These are phyloP conservation scores for Tribolium castaneum DNA, from an alignment of 1,140 invertebrate species.

Conservation along the genomic window DNA sequence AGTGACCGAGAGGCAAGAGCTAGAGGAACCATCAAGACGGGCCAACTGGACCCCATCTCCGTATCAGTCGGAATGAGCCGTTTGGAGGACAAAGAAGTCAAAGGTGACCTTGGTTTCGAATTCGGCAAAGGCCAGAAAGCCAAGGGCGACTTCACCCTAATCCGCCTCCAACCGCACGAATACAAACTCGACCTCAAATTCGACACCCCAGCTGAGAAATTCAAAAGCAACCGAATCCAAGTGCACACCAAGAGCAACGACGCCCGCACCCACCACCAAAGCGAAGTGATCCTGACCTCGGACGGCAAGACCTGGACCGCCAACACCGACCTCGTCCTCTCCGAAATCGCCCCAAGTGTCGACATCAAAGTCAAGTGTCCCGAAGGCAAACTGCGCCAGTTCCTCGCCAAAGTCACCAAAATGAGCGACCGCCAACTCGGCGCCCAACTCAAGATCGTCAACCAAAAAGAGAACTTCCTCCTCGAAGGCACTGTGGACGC, in stretches of 20 bases:
- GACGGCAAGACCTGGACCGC: slow-evolving; percentile 68
- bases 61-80: slow-evolving; percentile 48
- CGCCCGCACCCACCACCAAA: slow-evolving; percentile 64
- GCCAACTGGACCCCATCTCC: slow-evolving; percentile 49
- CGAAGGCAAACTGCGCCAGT: slow-evolving; percentile 65
- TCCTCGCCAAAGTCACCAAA: slow-evolving; percentile 68
- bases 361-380: slow-evolving; percentile 66
- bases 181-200: slow-evolving; percentile 62
- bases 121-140: slow-evolving; percentile 69
- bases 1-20: slow-evolving; percentile 48
- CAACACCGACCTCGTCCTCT: slow-evolving; percentile 64
- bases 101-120: slow-evolving; percentile 63
- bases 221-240: slow-evolving; percentile 68
- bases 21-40: slow-evolving; percentile 51
- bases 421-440: slow-evolving; percentile 70
- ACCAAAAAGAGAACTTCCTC: slow-evolving; percentile 66
- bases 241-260: slow-evolving; percentile 67
- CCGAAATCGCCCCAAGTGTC: slow-evolving; percentile 63
- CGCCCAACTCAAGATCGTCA: slow-evolving; percentile 66
- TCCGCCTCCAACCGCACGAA: slow-evolving; percentile 63
- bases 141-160: slow-evolving; percentile 61
- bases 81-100: slow-evolving; percentile 41
- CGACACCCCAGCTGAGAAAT: slow-evolving; percentile 67
- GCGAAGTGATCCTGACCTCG: slow-evolving; percentile 62
- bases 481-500: slow-evolving; percentile 68